These are phyloP conservation scores for Lanius collurio DNA, from an alignment of 2,113 vertebrate species.

Conservation along the genomic window DNA sequence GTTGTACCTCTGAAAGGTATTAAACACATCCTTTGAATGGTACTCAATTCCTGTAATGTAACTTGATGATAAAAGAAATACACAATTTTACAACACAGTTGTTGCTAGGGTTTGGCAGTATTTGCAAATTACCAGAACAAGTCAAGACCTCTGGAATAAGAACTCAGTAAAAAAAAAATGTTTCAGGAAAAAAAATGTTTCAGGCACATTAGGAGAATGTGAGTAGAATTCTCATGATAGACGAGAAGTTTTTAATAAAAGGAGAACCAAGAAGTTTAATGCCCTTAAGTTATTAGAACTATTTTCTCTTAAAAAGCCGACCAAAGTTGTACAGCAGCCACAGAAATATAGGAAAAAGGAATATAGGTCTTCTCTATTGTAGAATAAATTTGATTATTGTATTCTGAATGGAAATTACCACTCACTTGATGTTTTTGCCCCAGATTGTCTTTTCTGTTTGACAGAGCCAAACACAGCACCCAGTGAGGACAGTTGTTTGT, in stretches of 20 bases:
- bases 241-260: neutral
- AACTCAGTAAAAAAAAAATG: neutral
- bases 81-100: neutral
- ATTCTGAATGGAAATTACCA: neutral
- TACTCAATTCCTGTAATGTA: neutral
- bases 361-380: neutral
- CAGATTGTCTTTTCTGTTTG: neutral
- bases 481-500: neutral
- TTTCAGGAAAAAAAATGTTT: neutral
- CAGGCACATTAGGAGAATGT: neutral
- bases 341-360: neutral
- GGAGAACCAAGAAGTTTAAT: neutral
- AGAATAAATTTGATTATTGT: neutral
- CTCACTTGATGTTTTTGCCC: neutral
- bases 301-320: constrained; percentile 7
- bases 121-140: neutral
- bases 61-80: neutral
- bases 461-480: neutral
- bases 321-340: neutral
- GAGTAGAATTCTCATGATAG: constrained; percentile 2
- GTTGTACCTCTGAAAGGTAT: neutral
- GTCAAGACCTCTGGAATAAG: neutral
- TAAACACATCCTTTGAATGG: neutral
- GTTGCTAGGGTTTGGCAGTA: neutral
- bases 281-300: neutral